These are phyloP conservation scores for Mactromeris polynyma DNA, from an alignment of 2,888 invertebrate species.

Conservation along the genomic window DNA sequence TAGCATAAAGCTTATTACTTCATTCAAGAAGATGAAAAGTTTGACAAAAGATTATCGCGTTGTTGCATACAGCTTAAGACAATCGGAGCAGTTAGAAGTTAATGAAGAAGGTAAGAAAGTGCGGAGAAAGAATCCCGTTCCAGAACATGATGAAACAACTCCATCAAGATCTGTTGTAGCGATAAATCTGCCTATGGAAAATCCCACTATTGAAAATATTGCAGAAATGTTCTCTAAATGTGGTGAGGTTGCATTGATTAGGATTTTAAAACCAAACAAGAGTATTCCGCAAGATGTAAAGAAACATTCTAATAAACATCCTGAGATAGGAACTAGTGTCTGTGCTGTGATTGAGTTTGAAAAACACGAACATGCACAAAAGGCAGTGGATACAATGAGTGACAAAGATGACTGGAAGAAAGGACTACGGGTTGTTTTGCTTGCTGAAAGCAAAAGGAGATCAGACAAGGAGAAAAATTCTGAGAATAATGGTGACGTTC, in stretches of 20 bases:
- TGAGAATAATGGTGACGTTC: slow-evolving; percentile 68
- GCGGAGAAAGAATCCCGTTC: slow-evolving; percentile 94
- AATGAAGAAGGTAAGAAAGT: slow-evolving; percentile 97
- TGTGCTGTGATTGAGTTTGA: slow-evolving; percentile 97
- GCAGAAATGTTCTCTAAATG: slow-evolving; percentile 95
- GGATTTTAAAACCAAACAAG: slow-evolving; percentile 95
- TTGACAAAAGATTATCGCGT: slow-evolving; percentile 97
- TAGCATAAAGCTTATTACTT: slow-evolving; percentile 96
- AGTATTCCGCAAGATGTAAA: slow-evolving; percentile 96
- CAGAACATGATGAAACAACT: slow-evolving; percentile 96
- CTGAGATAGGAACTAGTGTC: slow-evolving; percentile 93
- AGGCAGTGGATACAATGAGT: slow-evolving; percentile 90
- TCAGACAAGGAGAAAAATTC: slow-evolving; percentile 73
- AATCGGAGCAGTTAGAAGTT: slow-evolving; percentile 94
- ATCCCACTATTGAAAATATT: slow-evolving; percentile 95
- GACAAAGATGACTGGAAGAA: slow-evolving; percentile 86
- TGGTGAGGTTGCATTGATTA: slow-evolving; percentile 95
- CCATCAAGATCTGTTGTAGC: slow-evolving; percentile 97
- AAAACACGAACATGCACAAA: slow-evolving; percentile 94
- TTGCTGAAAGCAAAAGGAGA: slow-evolving; percentile 82
- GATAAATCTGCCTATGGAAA: slow-evolving; percentile 94
- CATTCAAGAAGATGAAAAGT: slow-evolving; percentile 97
- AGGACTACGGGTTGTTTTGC: slow-evolving; percentile 86
- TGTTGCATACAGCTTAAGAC: slow-evolving; percentile 94
- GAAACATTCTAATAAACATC: slow-evolving; percentile 96